Conservation (phyloP, 2,797 vertebrate genomes). For the Cynodonichthys magdalenae region DNA sequence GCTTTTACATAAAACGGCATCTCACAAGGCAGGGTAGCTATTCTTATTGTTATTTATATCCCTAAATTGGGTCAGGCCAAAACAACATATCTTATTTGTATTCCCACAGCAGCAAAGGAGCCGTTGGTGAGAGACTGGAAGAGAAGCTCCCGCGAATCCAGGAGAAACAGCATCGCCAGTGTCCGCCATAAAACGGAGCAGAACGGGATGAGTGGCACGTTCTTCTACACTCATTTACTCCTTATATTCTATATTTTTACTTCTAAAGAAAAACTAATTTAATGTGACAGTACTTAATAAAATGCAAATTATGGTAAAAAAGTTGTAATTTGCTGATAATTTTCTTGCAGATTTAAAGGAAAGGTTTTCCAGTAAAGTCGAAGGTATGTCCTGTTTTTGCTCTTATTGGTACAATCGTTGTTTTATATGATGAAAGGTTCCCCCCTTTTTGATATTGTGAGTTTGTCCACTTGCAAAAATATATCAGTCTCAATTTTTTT, state of each 20-base stretch:
- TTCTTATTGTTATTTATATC: slow-evolving; percentile 79
- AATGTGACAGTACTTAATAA: not conserved
- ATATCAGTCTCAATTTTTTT: too few species aligned
- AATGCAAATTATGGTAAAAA: not conserved
- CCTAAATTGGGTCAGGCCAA: slow-evolving; percentile 75
- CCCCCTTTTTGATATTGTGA: too few species aligned
- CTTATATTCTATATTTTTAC: not conserved
- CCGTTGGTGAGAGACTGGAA: slow-evolving; percentile 57
- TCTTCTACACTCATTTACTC: not conserved
- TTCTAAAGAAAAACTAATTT: not conserved
- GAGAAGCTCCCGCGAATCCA: slow-evolving; percentile 66
- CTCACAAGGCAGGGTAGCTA: slow-evolving; percentile 48
- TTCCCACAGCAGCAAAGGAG: slow-evolving; percentile 72
- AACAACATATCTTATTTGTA: slow-evolving; percentile 76
- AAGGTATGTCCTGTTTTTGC: slow-evolving; percentile 60
- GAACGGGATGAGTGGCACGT: slow-evolving; percentile 62
- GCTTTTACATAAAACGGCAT: slow-evolving; percentile 49
- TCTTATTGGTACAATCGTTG: not conserved
- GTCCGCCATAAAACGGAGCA: slow-evolving; percentile 42
- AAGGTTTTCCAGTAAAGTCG: slow-evolving; percentile 66
- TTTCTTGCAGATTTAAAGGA: slow-evolving; percentile 61
- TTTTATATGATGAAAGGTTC: too few species aligned
- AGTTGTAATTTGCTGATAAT: not conserved
- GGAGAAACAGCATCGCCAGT: slow-evolving; percentile 68
- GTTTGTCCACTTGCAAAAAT: too few species aligned